These are phyloP conservation scores for Perizoma flavofasciatum DNA, from an alignment of 2,888 invertebrate species.

Conservation along the genomic window DNA sequence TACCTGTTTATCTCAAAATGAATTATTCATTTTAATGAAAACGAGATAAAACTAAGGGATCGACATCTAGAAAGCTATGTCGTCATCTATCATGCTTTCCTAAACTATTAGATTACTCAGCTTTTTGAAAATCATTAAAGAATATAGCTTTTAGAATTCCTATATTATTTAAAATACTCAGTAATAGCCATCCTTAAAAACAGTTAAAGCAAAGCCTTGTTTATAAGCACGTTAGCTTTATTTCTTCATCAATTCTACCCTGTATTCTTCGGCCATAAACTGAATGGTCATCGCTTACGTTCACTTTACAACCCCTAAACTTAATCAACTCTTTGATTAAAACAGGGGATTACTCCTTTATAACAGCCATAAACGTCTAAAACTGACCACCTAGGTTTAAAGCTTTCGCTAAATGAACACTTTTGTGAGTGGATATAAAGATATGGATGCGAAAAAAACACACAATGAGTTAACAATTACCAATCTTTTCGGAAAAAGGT, in stretches of 20 bases:
- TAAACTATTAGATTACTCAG: no score
- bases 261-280: conserved; percentile 31
- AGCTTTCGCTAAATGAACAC: conserved; percentile 28
- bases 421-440: conserved; percentile 8
- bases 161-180: no score
- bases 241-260: conserved; percentile 26
- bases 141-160: no score
- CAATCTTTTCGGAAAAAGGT: no score
- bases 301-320: conserved; percentile 43
- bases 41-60: no score
- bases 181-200: background rate
- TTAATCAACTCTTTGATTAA: conserved; percentile 48
- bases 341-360: conserved; percentile 41
- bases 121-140: no score
- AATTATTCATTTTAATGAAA: no score
- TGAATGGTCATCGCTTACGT: conserved; percentile 34
- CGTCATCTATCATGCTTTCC: no score
- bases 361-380: conserved; percentile 40
- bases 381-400: conserved; percentile 37
- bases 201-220: background rate
- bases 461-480: background rate
- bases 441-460: conserved; percentile 4
- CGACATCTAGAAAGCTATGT: no score
- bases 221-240: conserved; percentile 14
- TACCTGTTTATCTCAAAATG: no score